Conservation (phyloP, 2,888 invertebrate species). For the Diplazon laetatorius region DNA sequence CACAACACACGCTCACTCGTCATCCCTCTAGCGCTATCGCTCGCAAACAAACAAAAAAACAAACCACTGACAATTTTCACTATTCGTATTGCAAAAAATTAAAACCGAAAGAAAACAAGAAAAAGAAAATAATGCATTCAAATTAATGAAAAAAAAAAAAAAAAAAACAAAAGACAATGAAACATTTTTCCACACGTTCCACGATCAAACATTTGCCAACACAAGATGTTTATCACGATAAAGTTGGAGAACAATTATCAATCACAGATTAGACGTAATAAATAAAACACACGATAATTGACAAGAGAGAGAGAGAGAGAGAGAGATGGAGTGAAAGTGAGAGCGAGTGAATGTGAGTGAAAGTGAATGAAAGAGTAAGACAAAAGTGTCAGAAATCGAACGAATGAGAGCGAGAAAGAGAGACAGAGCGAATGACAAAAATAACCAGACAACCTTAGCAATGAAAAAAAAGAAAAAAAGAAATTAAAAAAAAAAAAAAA, state of each 20-base stretch:
- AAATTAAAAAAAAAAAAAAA: too few relatives aligned
- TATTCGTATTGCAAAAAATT: slow-evolving; percentile 16
- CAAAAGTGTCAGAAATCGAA: slow-evolving; percentile 43
- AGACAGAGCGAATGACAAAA: background rate
- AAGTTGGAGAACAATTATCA: slow-evolving; percentile 31
- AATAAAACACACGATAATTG: slow-evolving; percentile 32
- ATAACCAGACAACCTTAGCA: slow-evolving; percentile 3
- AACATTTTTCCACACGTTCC: slow-evolving; percentile 9
- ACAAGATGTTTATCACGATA: slow-evolving; percentile 6
- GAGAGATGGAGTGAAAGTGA: slow-evolving; percentile 27
- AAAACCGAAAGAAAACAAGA: slow-evolving; percentile 16
- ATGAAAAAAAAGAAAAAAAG: slow-evolving; percentile 2
- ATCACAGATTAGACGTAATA: slow-evolving; percentile 46
- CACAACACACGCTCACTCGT: slow-evolving; percentile 7
- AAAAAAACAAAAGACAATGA: slow-evolving; percentile 4
- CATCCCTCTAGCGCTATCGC: slow-evolving; percentile 1
- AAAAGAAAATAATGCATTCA: too few relatives aligned
- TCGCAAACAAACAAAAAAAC: background rate
- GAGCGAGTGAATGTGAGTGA: slow-evolving; percentile 1
- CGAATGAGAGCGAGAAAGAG: slow-evolving; percentile 17
- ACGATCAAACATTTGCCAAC: slow-evolving; percentile 20
- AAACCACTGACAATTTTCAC: slow-evolving; percentile 11
- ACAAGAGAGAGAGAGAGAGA: slow-evolving; percentile 17
- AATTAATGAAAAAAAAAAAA: slow-evolving; percentile 22
- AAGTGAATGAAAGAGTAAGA: too few relatives aligned